Conservation (phyloP, 2,888 invertebrate genomes). For the Cryptus armator region DNA sequence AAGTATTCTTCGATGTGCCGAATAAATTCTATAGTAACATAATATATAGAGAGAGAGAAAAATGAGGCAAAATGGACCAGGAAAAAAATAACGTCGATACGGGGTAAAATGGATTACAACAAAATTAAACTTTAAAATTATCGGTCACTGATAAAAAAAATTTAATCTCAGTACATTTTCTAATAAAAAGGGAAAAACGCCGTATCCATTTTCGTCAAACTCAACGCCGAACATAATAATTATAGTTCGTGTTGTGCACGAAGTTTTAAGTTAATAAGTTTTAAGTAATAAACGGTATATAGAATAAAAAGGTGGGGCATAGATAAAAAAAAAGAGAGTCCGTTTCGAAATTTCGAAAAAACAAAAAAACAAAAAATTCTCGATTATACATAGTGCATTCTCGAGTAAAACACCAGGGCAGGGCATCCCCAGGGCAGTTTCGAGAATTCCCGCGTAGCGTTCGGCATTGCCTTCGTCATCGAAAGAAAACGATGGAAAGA, state of each 20-base stretch:
- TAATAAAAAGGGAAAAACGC: no score
- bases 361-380: not conserved
- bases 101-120: no score
- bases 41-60: not conserved
- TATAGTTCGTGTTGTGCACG: no score
- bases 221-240: no score
- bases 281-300: no score
- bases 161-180: no score
- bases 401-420: not conserved
- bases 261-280: no score
- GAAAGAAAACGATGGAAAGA: conserved; percentile 53
- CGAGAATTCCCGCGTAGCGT: conserved; percentile 39
- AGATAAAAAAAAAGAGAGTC: conserved; percentile 12
- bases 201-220: no score
- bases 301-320: not conserved
- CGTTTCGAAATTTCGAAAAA: conserved; percentile 35
- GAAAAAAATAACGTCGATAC: no score
- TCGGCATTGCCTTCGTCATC: conserved; percentile 33
- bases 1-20: conserved; percentile 46
- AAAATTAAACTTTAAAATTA: no score
- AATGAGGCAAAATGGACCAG: no score
- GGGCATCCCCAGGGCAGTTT: not conserved
- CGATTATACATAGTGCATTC: not conserved
- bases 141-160: no score
- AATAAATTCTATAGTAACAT: not conserved